phyloP scores from a whole-genome alignment of 2,888 invertebrate genomes.

The Smittia sp. region DNA sequence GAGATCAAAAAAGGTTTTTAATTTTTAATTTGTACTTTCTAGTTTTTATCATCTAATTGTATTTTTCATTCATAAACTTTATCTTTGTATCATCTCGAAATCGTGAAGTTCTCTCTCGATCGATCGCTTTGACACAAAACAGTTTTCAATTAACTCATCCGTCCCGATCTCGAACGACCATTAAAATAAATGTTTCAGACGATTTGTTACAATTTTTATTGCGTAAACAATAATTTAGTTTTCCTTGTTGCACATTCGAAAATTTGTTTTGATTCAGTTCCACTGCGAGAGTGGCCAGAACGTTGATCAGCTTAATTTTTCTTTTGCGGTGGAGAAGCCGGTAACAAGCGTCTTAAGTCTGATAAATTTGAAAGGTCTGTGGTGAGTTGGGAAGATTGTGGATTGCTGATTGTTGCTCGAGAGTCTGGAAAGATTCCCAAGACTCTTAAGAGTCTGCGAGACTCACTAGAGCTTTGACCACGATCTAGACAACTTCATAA shows the following conservation, averaged over 20 bases:
- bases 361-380: no score
- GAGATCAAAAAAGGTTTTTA: constrained; percentile 36
- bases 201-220: neutral
- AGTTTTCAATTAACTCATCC: neutral
- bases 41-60: constrained; percentile 20
- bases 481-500: no score
- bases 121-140: neutral
- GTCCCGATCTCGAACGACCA: no score
- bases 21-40: constrained; percentile 40
- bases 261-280: constrained; percentile 1
- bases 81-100: neutral
- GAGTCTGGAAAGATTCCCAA: no score
- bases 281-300: no score
- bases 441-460: no score
- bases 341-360: neutral
- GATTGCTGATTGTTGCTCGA: no score
- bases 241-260: neutral
- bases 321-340: neutral
- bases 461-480: no score
- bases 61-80: constrained; percentile 1
- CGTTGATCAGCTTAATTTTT: no score
- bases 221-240: neutral
- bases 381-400: no score
- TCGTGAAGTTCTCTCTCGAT: no score
- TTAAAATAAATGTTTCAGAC: neutral